Conservation (phyloP, 2,797 vertebrate genomes). For the Geotrypetes seraphini region DNA sequence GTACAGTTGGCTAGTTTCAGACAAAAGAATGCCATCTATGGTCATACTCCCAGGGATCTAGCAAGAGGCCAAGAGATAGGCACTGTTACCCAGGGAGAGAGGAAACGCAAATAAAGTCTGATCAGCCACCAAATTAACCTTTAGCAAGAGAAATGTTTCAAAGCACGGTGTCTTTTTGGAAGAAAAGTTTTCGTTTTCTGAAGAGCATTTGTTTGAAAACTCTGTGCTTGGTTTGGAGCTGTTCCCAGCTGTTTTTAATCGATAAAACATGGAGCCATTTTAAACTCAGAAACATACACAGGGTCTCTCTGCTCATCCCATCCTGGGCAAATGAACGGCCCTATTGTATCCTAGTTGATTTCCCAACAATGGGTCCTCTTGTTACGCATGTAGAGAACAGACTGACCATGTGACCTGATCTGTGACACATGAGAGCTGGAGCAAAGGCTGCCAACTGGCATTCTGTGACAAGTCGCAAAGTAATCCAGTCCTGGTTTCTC, state of each 20-base stretch:
- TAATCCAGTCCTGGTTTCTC: too few species aligned
- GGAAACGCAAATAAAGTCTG: conserved; percentile 17
- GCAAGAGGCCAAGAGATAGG: conserved; percentile 27
- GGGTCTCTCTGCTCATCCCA: too few species aligned
- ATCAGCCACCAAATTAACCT: conserved; percentile 26
- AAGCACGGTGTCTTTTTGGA: conserved; percentile 13
- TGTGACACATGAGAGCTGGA: too few species aligned
- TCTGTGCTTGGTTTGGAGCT: conserved; percentile 40
- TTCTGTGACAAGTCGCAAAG: too few species aligned
- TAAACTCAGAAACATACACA: conserved; percentile 12
- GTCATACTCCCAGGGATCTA: conserved; percentile 14
- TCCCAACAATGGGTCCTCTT: too few species aligned
- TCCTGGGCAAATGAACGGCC: too few species aligned
- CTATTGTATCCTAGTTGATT: too few species aligned
- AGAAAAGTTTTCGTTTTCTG: conserved; percentile 8
- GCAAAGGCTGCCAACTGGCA: too few species aligned
- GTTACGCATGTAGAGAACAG: too few species aligned
- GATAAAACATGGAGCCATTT: conserved; percentile 25
- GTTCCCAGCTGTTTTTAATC: conserved; percentile 36
- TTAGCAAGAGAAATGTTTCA: conserved; percentile 18
- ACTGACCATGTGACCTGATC: too few species aligned
- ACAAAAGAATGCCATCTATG: conserved; percentile 24
- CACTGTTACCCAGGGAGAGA: conserved; percentile 22
- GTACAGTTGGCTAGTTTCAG: conserved; percentile 14
- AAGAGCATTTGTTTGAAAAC: too few species aligned